A percentile compares a stretch with the other conserved stretches of the same genome.
phyloP scores from a whole-genome alignment of 2,113 vertebrate species.

The Pholis gunnellus region DNA sequence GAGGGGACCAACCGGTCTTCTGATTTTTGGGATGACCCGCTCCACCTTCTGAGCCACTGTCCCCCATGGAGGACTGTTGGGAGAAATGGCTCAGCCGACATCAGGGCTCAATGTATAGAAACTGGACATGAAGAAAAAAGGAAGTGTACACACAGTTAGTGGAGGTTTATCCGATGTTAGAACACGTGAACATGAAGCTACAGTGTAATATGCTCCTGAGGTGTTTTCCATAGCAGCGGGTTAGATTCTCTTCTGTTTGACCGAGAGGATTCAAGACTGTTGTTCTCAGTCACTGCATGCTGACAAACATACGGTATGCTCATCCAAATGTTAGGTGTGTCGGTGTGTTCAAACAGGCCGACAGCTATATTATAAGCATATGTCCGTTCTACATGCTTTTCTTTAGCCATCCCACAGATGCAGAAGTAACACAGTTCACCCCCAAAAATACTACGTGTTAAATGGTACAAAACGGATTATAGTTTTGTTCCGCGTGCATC shows the following conservation, averaged over 20 bases:
- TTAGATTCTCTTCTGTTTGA: too few relatives aligned
- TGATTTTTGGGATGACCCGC: too few relatives aligned
- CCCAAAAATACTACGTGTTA: neutral
- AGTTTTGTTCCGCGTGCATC: neutral
- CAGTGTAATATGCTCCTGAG: neutral
- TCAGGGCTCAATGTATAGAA: neutral
- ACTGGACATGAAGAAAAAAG: neutral
- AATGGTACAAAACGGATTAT: neutral
- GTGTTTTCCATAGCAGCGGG: neutral
- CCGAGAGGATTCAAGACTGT: neutral
- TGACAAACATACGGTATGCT: too few relatives aligned
- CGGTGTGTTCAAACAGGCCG: neutral
- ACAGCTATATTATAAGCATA: neutral
- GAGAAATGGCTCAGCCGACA: neutral
- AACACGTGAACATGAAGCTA: neutral
- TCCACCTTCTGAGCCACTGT: too few relatives aligned
- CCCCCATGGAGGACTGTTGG: neutral
- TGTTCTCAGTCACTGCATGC: neutral
- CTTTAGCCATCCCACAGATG: neutral
- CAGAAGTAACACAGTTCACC: neutral
- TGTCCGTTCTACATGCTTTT: neutral
- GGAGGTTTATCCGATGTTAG: neutral
- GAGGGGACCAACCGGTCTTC: too few relatives aligned
- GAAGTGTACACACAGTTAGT: neutral
- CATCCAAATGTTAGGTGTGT: too few relatives aligned